These are phyloP conservation scores for Aplysina aerophoba DNA, from an alignment of 37 sponge, comb jelly and placozoan species.

Conservation along the genomic window DNA sequence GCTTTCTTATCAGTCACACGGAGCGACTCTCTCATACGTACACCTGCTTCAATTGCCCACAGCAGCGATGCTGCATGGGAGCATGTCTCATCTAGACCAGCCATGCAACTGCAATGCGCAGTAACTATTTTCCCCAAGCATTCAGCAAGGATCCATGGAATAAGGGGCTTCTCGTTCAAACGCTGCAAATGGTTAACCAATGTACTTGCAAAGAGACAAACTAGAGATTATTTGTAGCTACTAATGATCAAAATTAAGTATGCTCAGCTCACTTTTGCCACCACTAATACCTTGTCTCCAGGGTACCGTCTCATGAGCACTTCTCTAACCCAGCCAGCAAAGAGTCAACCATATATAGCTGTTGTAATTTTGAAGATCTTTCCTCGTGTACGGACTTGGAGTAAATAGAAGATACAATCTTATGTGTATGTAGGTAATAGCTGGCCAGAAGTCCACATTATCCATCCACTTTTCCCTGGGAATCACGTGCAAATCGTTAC, in stretches of 20 bases:
- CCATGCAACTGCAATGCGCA: constrained; percentile 83
- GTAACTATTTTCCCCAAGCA: constrained; percentile 37
- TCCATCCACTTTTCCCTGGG: too few species aligned
- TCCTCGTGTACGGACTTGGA: too few species aligned
- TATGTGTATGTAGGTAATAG: too few species aligned
- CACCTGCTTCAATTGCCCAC: constrained; percentile 57
- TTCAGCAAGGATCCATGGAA: constrained; percentile 54
- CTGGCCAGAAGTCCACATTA: too few species aligned
- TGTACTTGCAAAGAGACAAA: neutral
- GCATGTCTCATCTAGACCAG: constrained; percentile 71
- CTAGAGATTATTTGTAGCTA: neutral
- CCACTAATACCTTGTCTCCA: too few species aligned
- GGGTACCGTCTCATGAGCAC: too few species aligned
- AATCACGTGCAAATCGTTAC: too few species aligned
- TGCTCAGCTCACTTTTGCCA: constrained; percentile 34
- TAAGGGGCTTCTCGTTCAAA: constrained; percentile 54
- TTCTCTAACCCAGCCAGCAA: too few species aligned
- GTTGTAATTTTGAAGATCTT: too few species aligned
- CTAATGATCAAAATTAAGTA: neutral
- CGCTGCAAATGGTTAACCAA: constrained; percentile 54
- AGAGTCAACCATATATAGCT: too few species aligned
- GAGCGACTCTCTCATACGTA: constrained; percentile 40
- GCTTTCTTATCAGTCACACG: constrained; percentile 54
- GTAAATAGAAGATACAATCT: too few species aligned
- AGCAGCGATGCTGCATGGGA: constrained; percentile 68